phyloP scores from a whole-genome alignment of 30 jellyfish, hydroid and myxozoan species.

The Aurelia sp. region DNA sequence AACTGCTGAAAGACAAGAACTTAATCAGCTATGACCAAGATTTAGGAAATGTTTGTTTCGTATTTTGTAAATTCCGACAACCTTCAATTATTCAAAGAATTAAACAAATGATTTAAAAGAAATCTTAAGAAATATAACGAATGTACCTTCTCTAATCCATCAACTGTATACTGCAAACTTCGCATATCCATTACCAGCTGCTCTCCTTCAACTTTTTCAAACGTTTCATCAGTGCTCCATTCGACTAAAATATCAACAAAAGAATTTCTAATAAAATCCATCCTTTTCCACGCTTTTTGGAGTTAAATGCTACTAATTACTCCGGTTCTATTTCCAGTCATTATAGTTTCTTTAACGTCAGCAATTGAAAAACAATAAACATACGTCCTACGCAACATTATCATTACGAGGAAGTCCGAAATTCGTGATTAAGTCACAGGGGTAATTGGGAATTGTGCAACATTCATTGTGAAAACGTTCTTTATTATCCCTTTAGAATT shows the following conservation, averaged over 20 bases:
- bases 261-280: not conserved
- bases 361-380: not conserved
- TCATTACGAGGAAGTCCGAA: not conserved
- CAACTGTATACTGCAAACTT: conserved; percentile 70
- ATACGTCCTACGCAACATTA: no score
- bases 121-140: no score
- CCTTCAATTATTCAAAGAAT: no score
- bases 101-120: no score
- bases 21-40: no score
- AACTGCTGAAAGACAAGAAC: no score
- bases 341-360: not conserved
- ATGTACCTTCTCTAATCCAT: conserved; percentile 82
- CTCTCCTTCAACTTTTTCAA: conserved; percentile 72
- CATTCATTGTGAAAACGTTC: no score
- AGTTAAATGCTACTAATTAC: no score
- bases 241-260: conserved; percentile 66
- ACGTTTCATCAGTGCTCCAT: conserved; percentile 92
- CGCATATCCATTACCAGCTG: conserved; percentile 72
- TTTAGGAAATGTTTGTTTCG: no score
- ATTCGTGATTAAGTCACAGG: not conserved
- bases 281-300: no score
- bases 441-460: not conserved
- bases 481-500: no score
- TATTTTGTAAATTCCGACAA: no score
- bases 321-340: not conserved